phyloP scores from a whole-genome alignment of 2,113 vertebrate genomes.

The Pseudopipra pipra region DNA sequence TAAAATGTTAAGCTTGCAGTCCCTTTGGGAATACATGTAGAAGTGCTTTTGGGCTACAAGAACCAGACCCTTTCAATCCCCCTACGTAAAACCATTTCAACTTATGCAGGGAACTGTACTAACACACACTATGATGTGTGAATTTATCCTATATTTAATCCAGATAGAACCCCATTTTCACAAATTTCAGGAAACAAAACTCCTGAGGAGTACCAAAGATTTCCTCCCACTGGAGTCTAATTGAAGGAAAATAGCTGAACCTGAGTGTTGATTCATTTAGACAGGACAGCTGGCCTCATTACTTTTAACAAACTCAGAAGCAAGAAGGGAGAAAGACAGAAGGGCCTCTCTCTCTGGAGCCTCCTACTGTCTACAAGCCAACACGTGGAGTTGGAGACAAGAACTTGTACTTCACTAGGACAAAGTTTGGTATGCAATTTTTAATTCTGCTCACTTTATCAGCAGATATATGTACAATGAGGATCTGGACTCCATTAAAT shows the following conservation, averaged over 20 bases:
- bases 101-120: neutral
- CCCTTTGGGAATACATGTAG: neutral
- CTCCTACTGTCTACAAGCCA: neutral
- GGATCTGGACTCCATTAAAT: neutral
- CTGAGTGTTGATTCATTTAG: neutral
- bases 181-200: neutral
- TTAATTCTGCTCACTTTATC: neutral
- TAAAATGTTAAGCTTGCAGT: neutral
- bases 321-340: neutral
- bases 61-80: neutral
- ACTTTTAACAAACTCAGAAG: neutral
- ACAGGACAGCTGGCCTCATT: neutral
- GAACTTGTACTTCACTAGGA: neutral
- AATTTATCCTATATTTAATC: neutral
- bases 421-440: neutral
- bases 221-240: neutral
- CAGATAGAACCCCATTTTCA: neutral
- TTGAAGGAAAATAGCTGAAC: neutral
- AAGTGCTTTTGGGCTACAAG: neutral
- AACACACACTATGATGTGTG: neutral
- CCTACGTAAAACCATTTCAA: neutral
- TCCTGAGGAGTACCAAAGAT: neutral
- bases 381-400: neutral
- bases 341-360: neutral
- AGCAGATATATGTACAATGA: neutral